phyloP scores from a whole-genome alignment of 2,797 vertebrate genomes.

The Heteromormyrus szaboi region DNA sequence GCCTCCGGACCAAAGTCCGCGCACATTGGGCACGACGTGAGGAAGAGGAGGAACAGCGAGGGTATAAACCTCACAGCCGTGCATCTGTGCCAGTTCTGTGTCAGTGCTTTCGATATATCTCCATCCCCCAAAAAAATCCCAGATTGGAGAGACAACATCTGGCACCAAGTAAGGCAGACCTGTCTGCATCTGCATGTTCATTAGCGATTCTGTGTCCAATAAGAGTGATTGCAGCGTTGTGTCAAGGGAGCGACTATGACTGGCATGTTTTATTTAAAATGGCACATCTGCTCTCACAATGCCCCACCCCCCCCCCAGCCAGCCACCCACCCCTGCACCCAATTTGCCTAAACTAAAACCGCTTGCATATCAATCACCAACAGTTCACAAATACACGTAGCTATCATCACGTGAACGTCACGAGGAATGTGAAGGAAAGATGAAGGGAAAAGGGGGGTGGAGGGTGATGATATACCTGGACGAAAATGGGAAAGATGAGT shows the following conservation, averaged over 20 bases:
- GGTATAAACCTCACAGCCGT: not conserved
- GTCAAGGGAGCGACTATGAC: not conserved
- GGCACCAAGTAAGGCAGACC: not conserved
- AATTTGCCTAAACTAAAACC: not conserved
- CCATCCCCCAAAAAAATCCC: not conserved
- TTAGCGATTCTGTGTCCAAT: not conserved
- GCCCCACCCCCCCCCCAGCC: not conserved
- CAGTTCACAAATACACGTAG: not conserved
- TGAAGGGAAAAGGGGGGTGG: not conserved
- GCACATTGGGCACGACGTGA: not conserved
- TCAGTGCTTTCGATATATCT: not conserved
- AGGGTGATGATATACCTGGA: conserved; percentile 67
- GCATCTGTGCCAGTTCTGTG: not conserved
- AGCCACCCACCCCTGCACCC: not conserved
- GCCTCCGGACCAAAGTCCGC: not conserved
- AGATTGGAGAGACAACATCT: not conserved
- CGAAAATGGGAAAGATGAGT: conserved; percentile 90
- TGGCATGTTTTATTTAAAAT: not conserved
- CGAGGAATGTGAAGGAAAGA: not conserved
- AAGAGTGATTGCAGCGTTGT: not conserved
- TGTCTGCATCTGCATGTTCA: not conserved
- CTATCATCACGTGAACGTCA: not conserved
- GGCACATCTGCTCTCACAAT: not conserved
- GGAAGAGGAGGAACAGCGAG: not conserved
- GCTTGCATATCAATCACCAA: not conserved